These are phyloP conservation scores for Platyrinchus mystaceus DNA, from an alignment of 2,797 vertebrate genomes.

Conservation along the genomic window DNA sequence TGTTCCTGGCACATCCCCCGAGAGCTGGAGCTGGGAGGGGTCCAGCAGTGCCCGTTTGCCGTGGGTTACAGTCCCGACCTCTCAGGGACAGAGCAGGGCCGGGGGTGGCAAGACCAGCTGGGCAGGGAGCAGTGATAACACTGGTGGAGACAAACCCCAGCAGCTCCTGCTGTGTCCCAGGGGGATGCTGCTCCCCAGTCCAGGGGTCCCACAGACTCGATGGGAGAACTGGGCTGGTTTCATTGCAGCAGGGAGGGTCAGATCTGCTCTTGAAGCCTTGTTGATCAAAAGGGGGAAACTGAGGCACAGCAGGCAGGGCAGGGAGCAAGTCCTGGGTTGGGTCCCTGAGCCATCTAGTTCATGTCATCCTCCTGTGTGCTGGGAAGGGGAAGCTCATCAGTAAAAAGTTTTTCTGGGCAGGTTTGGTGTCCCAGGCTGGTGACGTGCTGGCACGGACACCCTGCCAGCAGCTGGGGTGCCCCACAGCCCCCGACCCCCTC, in stretches of 20 bases:
- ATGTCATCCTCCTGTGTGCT: fast-evolving
- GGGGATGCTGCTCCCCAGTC: not conserved
- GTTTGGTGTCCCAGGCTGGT: fast-evolving
- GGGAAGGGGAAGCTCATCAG: not conserved
- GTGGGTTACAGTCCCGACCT: fast-evolving
- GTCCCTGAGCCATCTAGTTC: not conserved
- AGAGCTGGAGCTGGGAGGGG: not conserved
- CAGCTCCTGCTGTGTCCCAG: not conserved
- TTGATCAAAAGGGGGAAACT: not conserved
- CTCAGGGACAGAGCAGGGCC: not conserved
- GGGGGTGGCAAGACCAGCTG: fast-evolving
- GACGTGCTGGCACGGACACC: not conserved
- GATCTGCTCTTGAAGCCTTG: not conserved
- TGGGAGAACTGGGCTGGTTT: not conserved
- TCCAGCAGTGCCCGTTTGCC: not conserved
- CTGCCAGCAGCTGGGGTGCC: not conserved
- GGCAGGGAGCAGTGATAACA: fast-evolving
- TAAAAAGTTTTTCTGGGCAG: no score
- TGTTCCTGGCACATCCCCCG: fast-evolving
- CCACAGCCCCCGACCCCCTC: fast-evolving
- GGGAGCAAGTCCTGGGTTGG: not conserved
- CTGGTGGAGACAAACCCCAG: not conserved
- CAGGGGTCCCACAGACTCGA: fast-evolving
- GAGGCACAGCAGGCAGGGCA: fast-evolving
- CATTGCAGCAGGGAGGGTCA: not conserved